Evolutionary conservation across 2,797 vertebrate species (phyloP), one percentile per base, ranked within the genome.

Genomic region (Pangasius djambal): DNA sequence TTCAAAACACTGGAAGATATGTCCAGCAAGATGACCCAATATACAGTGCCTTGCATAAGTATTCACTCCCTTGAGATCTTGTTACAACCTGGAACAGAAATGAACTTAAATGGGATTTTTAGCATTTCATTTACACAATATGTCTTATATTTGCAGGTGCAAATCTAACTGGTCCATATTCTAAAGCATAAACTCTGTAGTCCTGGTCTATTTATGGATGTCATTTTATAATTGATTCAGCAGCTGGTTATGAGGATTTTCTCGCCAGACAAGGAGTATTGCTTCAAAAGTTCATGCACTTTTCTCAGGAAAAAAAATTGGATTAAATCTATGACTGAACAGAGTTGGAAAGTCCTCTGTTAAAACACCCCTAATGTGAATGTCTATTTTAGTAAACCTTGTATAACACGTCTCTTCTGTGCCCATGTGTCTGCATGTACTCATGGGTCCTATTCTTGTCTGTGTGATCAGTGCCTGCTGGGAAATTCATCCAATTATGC

Each of bases 401-500:
- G 25, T 59, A 59, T 79, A 52, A 55, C 48, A 75, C 55, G 8
- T 74, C 52, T 86, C 48, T 82, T 82, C 50, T 37, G 50, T n/a
- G n/a, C 37, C n/a, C 34, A 57, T 40, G 69, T 55, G 69, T 74
- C 50, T 10, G 12, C 37, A 40, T 74, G 20, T 57, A 74, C 69
- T 74, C 69, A 55, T 28, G 69, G 67, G 52, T 74, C 81, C 57
- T 88, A 85, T 48, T 86, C 31, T 48, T 77, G 75, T 59, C 86
- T 55, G 31, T 89, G 84, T 90, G 87, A 74, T 90, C 40, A 87
- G 59, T 89, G 40, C 75, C 87, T 86, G 86, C 74, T 86, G 81
- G 85, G 85, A 83, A 86, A 83, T 86, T 72, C 67, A 75, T 55
- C 86, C 88, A 91, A 89, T 91, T 91, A 91, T 85, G 75, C 63